phyloP scores from a whole-genome alignment of 2,113 vertebrate genomes.

The Heloderma charlesbogerti region DNA sequence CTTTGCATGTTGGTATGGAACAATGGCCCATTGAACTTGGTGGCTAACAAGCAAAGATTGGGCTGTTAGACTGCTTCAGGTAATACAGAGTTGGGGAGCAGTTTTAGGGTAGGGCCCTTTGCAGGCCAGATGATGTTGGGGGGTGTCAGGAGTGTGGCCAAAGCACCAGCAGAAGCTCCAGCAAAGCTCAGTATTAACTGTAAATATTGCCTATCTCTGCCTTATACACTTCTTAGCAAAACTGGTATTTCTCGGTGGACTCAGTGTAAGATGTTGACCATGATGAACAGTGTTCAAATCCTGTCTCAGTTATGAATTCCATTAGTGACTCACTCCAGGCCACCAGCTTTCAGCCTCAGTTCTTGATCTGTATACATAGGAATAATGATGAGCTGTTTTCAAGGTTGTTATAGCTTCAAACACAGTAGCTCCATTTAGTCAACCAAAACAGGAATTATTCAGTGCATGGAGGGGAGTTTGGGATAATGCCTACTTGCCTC shows the following conservation, averaged over 20 bases:
- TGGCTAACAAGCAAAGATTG: slow-evolving; percentile 53
- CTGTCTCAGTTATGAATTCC: not conserved
- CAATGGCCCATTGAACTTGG: not conserved
- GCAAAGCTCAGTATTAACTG: not conserved
- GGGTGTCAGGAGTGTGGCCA: no score
- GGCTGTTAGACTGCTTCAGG: slow-evolving; percentile 4
- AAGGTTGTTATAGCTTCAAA: not conserved
- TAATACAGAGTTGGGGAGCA: no score
- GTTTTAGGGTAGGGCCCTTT: no score
- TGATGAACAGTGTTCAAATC: not conserved
- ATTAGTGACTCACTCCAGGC: not conserved
- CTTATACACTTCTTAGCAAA: not conserved
- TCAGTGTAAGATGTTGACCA: not conserved
- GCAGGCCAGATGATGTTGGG: no score
- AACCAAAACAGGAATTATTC: not conserved
- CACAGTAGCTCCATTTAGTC: not conserved
- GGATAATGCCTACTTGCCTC: not conserved
- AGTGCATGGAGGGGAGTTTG: not conserved
- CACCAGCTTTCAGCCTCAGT: not conserved
- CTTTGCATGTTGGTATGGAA: not conserved
- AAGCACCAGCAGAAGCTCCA: not conserved
- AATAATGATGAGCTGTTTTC: not conserved
- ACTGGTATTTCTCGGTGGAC: not conserved
- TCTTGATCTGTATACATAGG: not conserved
- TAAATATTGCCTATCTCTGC: not conserved